phyloP scores from a whole-genome alignment of 2,113 vertebrate species.

The Tursiops truncatus region DNA sequence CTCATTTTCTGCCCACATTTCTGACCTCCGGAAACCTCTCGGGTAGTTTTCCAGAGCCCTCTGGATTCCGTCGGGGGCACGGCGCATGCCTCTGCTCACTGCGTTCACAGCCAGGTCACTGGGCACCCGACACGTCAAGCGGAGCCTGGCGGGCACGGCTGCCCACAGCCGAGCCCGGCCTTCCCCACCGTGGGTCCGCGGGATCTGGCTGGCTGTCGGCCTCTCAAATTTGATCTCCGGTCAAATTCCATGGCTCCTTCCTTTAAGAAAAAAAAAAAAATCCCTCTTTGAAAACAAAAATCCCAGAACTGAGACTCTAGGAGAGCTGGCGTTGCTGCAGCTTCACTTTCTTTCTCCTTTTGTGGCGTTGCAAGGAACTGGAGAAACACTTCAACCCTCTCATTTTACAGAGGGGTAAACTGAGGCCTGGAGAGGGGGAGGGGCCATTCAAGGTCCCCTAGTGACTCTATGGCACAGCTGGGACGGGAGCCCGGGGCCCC shows the following conservation, averaged over 20 bases:
- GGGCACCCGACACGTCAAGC: not conserved
- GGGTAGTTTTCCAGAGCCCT: not conserved
- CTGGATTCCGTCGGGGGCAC: not conserved
- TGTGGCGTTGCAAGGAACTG: rapidly evolving
- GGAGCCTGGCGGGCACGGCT: rapidly evolving
- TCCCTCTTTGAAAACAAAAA: not conserved
- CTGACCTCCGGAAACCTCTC: not conserved
- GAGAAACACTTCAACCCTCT: not conserved
- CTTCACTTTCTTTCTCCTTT: rapidly evolving
- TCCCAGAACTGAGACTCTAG: not conserved
- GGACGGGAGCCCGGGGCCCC: rapidly evolving
- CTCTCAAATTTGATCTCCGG: not conserved
- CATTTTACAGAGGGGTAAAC: not conserved
- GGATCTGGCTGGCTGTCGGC: not conserved
- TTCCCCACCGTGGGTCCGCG: rapidly evolving
- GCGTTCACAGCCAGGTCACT: not conserved
- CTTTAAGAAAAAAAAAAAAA: not conserved
- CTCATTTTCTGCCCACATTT: not conserved
- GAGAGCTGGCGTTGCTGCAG: rapidly evolving
- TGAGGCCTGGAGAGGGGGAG: not conserved
- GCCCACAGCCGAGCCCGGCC: not conserved
- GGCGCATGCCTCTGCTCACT: rapidly evolving
- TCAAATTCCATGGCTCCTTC: not conserved
- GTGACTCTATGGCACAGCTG: not conserved
- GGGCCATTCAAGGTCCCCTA: rapidly evolving